Evolutionary conservation across 1,140 invertebrate genomes (phyloP).

Genomic region (Dinoponera quadriceps): DNA sequence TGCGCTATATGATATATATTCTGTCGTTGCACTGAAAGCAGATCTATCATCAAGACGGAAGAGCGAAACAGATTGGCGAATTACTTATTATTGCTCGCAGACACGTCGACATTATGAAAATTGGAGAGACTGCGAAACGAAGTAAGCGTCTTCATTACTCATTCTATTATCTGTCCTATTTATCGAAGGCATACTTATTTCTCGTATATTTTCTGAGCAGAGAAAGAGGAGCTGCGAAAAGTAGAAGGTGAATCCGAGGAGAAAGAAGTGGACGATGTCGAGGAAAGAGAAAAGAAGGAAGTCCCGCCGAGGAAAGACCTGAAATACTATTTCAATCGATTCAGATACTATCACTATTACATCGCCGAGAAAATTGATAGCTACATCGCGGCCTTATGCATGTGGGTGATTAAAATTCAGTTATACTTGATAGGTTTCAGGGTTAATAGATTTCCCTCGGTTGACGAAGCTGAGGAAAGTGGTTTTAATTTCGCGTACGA

Average conservation of each 20-base stretch:
- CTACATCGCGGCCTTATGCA: conserved; percentile 29
- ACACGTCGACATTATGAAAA: conserved; percentile 12
- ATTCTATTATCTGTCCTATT: not conserved
- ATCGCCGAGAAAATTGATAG: conserved; percentile 55
- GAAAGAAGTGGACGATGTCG: not conserved
- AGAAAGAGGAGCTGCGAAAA: not conserved
- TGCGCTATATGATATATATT: not conserved
- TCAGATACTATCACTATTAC: conserved; percentile 70
- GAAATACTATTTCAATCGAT: conserved; percentile 65
- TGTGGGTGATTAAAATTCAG: conserved; percentile 61
- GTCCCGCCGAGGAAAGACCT: not conserved
- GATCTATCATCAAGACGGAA: not conserved
- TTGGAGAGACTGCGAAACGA: not conserved
- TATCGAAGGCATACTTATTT: not conserved
- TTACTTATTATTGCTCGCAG: conserved; percentile 23
- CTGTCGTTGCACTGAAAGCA: not conserved
- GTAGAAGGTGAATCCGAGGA: not conserved
- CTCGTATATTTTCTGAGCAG: conserved; percentile 27
- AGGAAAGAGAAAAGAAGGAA: not conserved
- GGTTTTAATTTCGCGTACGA: not conserved
- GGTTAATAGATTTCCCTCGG: not conserved
- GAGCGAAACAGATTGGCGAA: not conserved
- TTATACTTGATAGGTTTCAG: conserved; percentile 42
- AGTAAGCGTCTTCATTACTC: conserved; percentile 30
- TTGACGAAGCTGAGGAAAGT: conserved; percentile 7